Conservation (phyloP, 2,113 vertebrate genomes). For the Serinus canaria region DNA sequence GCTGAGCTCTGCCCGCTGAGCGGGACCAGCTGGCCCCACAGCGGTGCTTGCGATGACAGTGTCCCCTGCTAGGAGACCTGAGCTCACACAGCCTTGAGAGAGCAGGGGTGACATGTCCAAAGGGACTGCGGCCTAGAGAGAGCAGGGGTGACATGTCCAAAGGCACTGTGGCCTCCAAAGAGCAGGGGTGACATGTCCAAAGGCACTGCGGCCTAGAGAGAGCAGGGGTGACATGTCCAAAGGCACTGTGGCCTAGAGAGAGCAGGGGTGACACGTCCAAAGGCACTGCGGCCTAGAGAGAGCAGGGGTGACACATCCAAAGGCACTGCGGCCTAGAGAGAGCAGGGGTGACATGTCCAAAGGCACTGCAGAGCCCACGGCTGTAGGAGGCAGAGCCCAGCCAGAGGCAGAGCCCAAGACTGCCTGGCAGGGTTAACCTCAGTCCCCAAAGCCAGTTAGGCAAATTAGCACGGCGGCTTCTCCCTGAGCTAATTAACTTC, state of each 20-base stretch:
- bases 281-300: accelerated
- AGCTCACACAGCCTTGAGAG: accelerated
- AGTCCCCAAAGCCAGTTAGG: constrained; percentile 48
- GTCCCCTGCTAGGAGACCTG: neutral
- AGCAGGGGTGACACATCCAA: no score
- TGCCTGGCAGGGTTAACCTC: neutral
- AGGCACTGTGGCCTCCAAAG: accelerated
- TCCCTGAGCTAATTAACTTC: constrained; percentile 58
- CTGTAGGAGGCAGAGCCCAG: neutral
- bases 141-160: no score
- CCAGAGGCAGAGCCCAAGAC: neutral
- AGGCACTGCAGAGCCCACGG: neutral
- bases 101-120: neutral
- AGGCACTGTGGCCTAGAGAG: accelerated
- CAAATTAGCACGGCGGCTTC: constrained; percentile 41
- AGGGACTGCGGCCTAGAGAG: no score
- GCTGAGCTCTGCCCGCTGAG: neutral
- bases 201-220: accelerated
- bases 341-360: neutral
- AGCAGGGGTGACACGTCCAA: no score
- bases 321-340: neutral
- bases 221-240: no score
- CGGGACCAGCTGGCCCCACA: accelerated
- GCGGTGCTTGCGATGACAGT: neutral
- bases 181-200: no score